Evolutionary conservation across 2,113 vertebrate genomes (phyloP).

Genomic region (Gobiocypris rarus): DNA sequence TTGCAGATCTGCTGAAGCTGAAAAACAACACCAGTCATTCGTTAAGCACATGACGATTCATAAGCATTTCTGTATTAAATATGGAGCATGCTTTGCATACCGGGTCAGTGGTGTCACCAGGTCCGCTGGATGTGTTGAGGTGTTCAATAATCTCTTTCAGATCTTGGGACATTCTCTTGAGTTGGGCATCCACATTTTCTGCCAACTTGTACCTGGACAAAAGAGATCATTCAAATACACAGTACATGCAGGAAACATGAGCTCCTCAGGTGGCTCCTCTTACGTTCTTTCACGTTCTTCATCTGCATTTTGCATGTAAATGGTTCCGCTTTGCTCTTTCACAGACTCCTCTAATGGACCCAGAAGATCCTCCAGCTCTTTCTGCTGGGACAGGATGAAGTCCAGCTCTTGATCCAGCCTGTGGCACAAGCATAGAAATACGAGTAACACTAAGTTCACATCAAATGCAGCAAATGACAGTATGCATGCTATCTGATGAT

Average conservation of each 20-base stretch:
- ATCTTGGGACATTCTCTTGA: slow-evolving; percentile 91
- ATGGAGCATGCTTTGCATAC: slow-evolving; percentile 66
- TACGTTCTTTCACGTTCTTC: slow-evolving; percentile 94
- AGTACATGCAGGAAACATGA: neutral
- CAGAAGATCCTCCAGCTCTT: slow-evolving; percentile 94
- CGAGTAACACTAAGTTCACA: neutral
- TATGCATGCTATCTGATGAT: neutral
- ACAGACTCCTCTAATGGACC: slow-evolving; percentile 91
- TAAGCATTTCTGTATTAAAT: neutral
- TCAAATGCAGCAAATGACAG: neutral
- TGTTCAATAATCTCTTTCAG: slow-evolving; percentile 90
- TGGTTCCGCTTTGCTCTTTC: slow-evolving; percentile 94
- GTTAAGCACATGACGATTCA: neutral
- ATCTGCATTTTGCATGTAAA: slow-evolving; percentile 95
- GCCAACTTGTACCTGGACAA: slow-evolving; percentile 84
- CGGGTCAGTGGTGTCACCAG: slow-evolving; percentile 81
- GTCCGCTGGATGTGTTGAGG: slow-evolving; percentile 82
- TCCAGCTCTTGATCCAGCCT: slow-evolving; percentile 95
- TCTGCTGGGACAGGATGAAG: slow-evolving; percentile 97
- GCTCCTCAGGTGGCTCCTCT: slow-evolving; percentile 38
- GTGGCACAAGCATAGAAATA: neutral
- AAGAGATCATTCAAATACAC: neutral
- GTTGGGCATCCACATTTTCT: slow-evolving; percentile 87
- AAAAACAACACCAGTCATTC: neutral
- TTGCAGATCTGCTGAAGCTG: slow-evolving; percentile 98